Evolutionary conservation across 2,113 vertebrate genomes (phyloP), one percentile per base, ranked within the genome.

Genomic region (Aythya baeri): DNA sequence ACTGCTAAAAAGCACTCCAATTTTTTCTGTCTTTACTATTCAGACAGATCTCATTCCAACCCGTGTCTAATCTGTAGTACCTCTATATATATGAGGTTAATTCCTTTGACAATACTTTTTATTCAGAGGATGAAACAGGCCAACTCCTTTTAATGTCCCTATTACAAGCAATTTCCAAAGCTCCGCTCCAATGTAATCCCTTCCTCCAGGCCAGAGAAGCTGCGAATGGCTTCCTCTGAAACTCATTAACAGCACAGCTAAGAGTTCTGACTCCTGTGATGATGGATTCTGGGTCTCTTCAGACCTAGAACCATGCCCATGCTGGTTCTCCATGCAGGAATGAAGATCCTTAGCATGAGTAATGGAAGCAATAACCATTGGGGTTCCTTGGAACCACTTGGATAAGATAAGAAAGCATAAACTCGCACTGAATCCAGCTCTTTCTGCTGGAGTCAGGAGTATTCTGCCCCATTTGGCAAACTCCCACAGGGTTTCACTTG

Each of bases 401-500:
- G 34, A 46, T 29, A 84, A 81, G 83, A 86, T 90, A 91, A 96
- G 57, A 71, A 83, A 94, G 55, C 26, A 91, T 32, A 77, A 87
- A 46, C 74, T 85, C 31, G 18, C 58, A 82, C 58, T 4, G 17
- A 92, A 80, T 8, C 9, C 85, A 85, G 71, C 46, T 74, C 78
- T 89, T 92, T 85, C 68, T 91, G 75, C 50, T 80, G 38, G 71
- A 92, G 55, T 77, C 67, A 89, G 77, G 65, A 70, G 0, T 91
- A 52, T 66, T 93, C 84, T 94, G 94, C 63, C 81, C 84, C 72
- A 70, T 88, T 86, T 96, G 94, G 91, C 94, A 94, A 55, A 58
- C 54, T 85, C 62, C 46, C 58, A 84, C 26, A 1, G 17, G 36
- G 70, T 73, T 96, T 91, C 85, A 82, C 86, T 85, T 71, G 77